Evolutionary conservation across 2,888 invertebrate species (phyloP), one percentile per base, ranked within the genome.

Genomic region (Apodemia duryi): DNA sequence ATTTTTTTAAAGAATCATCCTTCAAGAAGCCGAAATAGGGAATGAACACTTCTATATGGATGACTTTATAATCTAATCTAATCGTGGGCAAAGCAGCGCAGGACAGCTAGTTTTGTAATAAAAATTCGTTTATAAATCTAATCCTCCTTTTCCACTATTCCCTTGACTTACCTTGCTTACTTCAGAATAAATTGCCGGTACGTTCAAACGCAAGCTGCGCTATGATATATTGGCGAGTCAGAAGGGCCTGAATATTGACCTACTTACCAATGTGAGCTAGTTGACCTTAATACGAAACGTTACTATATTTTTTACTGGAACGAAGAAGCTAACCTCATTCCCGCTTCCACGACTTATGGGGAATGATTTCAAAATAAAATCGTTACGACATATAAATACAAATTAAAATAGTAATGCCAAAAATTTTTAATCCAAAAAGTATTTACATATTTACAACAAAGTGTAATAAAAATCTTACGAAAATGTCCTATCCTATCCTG

Each of bases 161-260:
- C 57, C 32, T 57, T 57, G 52, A 32, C 49, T 49, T 49, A 57
- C 57, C 57, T 57, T 32, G 57, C 57, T 57, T 57, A 64, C 51
- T 64, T 51, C 10, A 61, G 61, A 51, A 61, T 61, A 64, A 61
- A 64, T 28, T 64, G 60, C 64, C 49, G 64, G 64, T 32, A 49
- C 62, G 70, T 67, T 66, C 66, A 65, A 65, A 69, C 68, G 67
- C 73, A 72, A 68, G 68, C 70, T 72, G 70, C 63, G 70, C 65
- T 57, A 65, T 71, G 70, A 70, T 73, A 70, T 72, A 73, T 73
- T 52, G 69, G 60, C 11, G 32, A 57, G 28, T 57, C 35, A 57
- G 61, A 61, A 64, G 60, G 64, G 61, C 57, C 57, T 66, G 62
- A 63, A 67, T 63, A 63, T 63, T 64, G 65, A 64, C 61, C 61